Evolutionary conservation across 2,888 invertebrate species (phyloP), one percentile per base, ranked within the genome.

Genomic region (Protodeltote pygarga): DNA sequence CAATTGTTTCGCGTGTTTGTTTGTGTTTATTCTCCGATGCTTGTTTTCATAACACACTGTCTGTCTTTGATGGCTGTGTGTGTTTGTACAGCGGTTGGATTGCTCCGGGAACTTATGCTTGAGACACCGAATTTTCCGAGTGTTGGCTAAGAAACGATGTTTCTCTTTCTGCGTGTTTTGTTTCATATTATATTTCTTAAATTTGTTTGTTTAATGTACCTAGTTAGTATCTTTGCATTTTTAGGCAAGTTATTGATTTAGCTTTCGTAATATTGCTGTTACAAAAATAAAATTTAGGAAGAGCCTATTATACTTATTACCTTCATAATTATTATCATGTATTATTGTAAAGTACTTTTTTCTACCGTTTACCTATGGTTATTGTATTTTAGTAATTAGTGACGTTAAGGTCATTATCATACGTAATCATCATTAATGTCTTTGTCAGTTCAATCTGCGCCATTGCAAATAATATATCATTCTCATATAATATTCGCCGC

Each of bases 11-110:
- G 75, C 79, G 73, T 86, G 85, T 87, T 83, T 89, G 87, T 87
- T 87, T 87, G 83, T 87, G 85, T 89, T 89, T 89, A 84, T 83
- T 87, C 81, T 79, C 74, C 78, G 85, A 75, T 85, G 86, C 83
- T 87, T 91, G 90, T 91, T 91, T 89, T 91, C 89, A 89, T 90
- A 90, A 89, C 89, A 89, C 75, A 79, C 74, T 83, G 87, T 84
- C 85, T 87, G 88, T 87, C 86, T 90, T 89, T 89, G 89, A 88
- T 85, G 85, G 83, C 75, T 73, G 66, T 73, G 78, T 78, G 70
- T 85, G 84, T 89, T 87, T 87, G 81, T 73, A 62, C 71, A 78
- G 83, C 82, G 85, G 84, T 79, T 74, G 82, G 78, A 82, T 82
- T 81, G 77, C 81, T 78, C 67, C 73, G 67, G 71, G 76, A 81